A percentile compares a stretch with the other conserved stretches of the same genome.
Evolutionary conservation across 2,113 vertebrate genomes (phyloP).

Genomic region (Clarias batrachus): DNA sequence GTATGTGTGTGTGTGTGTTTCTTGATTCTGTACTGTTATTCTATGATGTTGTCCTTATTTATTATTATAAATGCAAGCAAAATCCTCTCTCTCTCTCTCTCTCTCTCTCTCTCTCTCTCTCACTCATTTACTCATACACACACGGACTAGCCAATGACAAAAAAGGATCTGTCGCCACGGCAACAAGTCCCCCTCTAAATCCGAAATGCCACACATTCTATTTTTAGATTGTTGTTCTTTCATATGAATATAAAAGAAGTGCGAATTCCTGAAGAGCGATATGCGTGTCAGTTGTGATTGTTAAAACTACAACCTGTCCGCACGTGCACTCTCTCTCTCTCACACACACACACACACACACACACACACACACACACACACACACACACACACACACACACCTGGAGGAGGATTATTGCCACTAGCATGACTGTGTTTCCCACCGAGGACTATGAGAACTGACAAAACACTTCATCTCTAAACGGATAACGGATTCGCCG

Average conservation of each 20-base stretch:
- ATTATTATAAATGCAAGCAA: not conserved
- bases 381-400: not conserved
- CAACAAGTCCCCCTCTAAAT: conserved; percentile 35
- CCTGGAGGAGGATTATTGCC: too few relatives aligned
- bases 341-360: not conserved
- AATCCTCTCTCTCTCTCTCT: not conserved
- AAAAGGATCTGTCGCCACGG: conserved; percentile 30
- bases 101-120: conserved; percentile 18
- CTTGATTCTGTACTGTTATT: not conserved
- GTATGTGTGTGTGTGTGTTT: not conserved
- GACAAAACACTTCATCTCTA: not conserved
- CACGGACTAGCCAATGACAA: conserved; percentile 2
- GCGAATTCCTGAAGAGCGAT: conserved; percentile 6
- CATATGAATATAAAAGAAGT: not conserved
- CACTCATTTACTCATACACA: conserved; percentile 10
- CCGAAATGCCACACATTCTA: conserved; percentile 23
- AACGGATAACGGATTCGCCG: not conserved
- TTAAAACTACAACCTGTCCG: not conserved
- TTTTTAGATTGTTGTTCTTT: conserved; percentile 27
- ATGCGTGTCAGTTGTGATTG: not conserved
- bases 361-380: not conserved
- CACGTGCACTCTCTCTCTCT: not conserved
- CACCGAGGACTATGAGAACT: not conserved
- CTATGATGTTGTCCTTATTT: not conserved
- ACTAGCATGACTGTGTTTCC: not conserved